Evolutionary conservation across 2,113 vertebrate genomes (phyloP).

Genomic region (Cairina moschata): DNA sequence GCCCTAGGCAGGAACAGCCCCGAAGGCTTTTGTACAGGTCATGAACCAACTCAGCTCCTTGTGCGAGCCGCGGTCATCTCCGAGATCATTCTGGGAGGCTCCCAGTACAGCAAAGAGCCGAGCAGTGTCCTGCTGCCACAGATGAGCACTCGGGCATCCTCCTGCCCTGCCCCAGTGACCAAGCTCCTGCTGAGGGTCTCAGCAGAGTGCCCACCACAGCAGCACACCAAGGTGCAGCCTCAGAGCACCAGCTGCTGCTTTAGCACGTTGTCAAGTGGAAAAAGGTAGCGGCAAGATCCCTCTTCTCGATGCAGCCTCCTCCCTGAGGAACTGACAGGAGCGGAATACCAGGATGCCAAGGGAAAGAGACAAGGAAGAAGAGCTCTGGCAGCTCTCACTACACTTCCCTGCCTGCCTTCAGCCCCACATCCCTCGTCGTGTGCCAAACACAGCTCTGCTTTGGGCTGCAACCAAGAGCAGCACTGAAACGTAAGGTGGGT

Average conservation of each 20-base stretch:
- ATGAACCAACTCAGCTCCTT: background rate
- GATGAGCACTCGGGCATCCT: background rate
- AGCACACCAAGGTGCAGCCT: background rate
- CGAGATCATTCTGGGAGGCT: background rate
- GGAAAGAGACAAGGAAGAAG: background rate
- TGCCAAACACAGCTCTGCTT: background rate
- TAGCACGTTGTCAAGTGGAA: background rate
- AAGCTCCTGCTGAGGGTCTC: background rate
- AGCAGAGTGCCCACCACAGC: background rate
- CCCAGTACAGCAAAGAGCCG: background rate
- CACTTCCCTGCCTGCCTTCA: background rate
- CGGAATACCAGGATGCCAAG: background rate
- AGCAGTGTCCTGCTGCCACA: background rate
- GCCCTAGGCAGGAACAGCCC: background rate
- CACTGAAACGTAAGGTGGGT: background rate
- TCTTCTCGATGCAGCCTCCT: background rate
- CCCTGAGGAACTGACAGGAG: background rate
- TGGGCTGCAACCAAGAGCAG: background rate
- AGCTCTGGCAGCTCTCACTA: background rate
- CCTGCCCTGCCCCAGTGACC: background rate
- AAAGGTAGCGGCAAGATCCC: background rate
- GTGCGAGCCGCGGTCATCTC: background rate
- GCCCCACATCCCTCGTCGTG: background rate
- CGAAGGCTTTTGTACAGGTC: background rate
- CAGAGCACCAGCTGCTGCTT: background rate